These are phyloP conservation scores for Mormyrus lacerda DNA, from an alignment of 2,113 vertebrate genomes.

Conservation along the genomic window DNA sequence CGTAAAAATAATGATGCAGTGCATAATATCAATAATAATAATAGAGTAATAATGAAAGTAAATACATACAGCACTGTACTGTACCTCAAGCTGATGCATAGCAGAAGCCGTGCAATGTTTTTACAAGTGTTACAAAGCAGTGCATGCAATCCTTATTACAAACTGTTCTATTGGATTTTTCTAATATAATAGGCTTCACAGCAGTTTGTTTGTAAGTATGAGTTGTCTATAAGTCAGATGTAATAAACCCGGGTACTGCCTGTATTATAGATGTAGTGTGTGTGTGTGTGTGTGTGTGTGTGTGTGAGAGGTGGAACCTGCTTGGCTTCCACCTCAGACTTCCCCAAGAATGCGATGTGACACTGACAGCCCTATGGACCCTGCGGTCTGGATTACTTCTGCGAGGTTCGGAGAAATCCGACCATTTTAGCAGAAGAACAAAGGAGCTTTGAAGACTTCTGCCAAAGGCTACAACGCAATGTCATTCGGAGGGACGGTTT, in stretches of 20 bases:
- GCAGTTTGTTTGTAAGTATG: neutral
- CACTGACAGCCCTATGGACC: neutral
- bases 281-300: neutral
- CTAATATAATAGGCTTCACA: neutral
- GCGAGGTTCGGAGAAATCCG: constrained; percentile 25
- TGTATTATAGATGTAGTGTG: neutral
- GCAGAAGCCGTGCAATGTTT: neutral
- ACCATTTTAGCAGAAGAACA: constrained; percentile 23
- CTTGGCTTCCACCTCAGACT: neutral
- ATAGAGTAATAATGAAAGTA: neutral
- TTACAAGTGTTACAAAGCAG: neutral
- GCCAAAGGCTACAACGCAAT: constrained; percentile 21
- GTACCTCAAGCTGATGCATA: neutral
- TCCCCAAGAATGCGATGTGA: neutral
- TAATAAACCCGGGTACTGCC: neutral
- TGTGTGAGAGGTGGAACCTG: neutral
- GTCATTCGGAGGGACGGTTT: constrained; percentile 23
- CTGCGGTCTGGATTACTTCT: constrained; percentile 16
- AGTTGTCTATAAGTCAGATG: neutral
- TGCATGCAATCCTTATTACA: neutral
- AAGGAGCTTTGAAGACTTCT: constrained; percentile 26
- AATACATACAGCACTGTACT: neutral
- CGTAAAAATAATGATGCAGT: neutral
- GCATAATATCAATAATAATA: neutral
- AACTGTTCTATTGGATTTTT: neutral